phyloP scores from a whole-genome alignment of 2,113 vertebrate species.

The Zosterops lateralis region DNA sequence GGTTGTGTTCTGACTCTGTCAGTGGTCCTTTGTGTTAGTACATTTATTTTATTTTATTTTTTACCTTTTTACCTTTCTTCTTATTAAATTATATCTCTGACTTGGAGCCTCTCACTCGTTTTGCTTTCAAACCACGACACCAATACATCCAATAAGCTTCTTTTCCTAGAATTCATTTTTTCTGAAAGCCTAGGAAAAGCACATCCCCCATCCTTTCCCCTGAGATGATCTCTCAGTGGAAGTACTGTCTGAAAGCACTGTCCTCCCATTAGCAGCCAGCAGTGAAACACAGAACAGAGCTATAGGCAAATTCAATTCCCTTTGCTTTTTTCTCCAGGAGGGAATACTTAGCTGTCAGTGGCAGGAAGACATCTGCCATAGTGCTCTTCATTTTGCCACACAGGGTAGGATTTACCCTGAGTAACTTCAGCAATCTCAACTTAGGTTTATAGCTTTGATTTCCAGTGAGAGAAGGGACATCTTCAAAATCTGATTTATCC shows the following conservation, averaged over 20 bases:
- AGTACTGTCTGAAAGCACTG: neutral
- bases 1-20: too few relatives aligned
- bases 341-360: neutral
- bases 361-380: neutral
- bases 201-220: neutral
- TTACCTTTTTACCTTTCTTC: too few relatives aligned
- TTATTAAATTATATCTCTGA: too few relatives aligned
- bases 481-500: neutral
- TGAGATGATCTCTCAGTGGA: neutral
- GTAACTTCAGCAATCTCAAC: neutral
- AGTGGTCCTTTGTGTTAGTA: too few relatives aligned
- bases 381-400: neutral
- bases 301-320: neutral
- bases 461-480: neutral
- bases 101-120: too few relatives aligned
- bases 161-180: neutral
- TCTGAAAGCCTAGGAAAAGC: neutral
- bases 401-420: neutral
- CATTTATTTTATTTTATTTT: too few relatives aligned
- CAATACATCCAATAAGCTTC: fast-evolving
- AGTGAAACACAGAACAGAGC: neutral
- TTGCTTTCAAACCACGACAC: too few relatives aligned
- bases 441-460: neutral
- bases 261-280: neutral
- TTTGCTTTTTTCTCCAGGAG: neutral